These are phyloP conservation scores for Elegia similella DNA, from an alignment of 2,888 invertebrate genomes.

Conservation along the genomic window DNA sequence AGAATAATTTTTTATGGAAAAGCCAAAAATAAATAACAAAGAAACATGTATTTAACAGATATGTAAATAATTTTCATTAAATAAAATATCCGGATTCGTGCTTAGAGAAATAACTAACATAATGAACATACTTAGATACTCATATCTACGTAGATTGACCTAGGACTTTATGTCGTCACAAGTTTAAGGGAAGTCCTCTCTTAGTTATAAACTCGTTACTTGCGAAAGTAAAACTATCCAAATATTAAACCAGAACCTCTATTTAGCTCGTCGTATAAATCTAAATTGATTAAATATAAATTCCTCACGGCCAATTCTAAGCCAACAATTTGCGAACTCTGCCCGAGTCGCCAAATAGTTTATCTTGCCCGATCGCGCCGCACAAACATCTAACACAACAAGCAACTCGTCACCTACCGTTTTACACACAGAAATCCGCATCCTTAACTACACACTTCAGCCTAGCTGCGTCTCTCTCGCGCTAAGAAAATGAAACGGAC, in stretches of 20 bases:
- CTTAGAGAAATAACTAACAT: no score
- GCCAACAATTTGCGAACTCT: slow-evolving; percentile 67
- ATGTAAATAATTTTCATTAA: no score
- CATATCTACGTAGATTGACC: no score
- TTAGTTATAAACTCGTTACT: no score
- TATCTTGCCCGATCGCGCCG: slow-evolving; percentile 60
- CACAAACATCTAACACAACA: slow-evolving; percentile 67
- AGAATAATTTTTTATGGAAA: no score
- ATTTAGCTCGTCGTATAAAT: slow-evolving; percentile 35
- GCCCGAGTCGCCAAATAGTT: slow-evolving; percentile 67
- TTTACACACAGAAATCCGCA: slow-evolving; percentile 70
- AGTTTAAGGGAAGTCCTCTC: no score
- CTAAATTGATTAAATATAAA: slow-evolving; percentile 59
- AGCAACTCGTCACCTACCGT: slow-evolving; percentile 64
- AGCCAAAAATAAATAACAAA: no score
- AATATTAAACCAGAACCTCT: slow-evolving; percentile 23
- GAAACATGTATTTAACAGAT: no score
- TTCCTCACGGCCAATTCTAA: slow-evolving; percentile 48
- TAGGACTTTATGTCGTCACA: no score
- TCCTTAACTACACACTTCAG: slow-evolving; percentile 75
- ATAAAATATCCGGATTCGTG: no score
- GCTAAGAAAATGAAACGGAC: slow-evolving; percentile 82
- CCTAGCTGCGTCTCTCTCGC: slow-evolving; percentile 76
- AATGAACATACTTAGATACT: no score
- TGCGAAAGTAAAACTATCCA: slow-evolving; percentile 14